phyloP scores from a whole-genome alignment of 2,113 vertebrate species.

The Rhineura floridana region DNA sequence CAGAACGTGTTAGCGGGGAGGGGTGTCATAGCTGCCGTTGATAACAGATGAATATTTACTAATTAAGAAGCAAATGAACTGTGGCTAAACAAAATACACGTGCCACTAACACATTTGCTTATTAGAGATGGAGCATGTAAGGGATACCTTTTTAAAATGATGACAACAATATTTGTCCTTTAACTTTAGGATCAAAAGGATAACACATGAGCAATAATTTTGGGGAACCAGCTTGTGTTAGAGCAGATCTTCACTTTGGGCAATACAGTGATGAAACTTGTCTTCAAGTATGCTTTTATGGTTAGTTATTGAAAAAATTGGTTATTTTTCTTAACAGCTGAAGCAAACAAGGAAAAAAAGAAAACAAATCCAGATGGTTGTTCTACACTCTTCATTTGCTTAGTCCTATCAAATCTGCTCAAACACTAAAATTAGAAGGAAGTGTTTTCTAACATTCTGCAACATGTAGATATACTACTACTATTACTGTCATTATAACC shows the following conservation, averaged over 20 bases:
- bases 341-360: slow-evolving; percentile 32
- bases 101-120: slow-evolving; percentile 81
- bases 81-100: slow-evolving; percentile 86
- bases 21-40: slow-evolving; percentile 81
- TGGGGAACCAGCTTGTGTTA: slow-evolving; percentile 46
- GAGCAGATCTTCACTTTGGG: slow-evolving; percentile 56
- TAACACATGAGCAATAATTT: slow-evolving; percentile 59
- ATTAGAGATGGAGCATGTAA: slow-evolving; percentile 69
- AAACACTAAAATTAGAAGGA: slow-evolving; percentile 21
- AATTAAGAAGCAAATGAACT: slow-evolving; percentile 89
- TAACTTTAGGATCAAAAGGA: slow-evolving; percentile 66
- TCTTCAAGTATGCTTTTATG: slow-evolving; percentile 25
- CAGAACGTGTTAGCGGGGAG: slow-evolving; percentile 83
- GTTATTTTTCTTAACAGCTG: slow-evolving; percentile 38
- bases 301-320: slow-evolving; percentile 3
- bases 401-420: slow-evolving; percentile 39
- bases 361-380: slow-evolving; percentile 47
- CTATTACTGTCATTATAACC: background rate
- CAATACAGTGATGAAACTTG: slow-evolving; percentile 43
- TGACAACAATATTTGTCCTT: slow-evolving; percentile 21
- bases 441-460: background rate
- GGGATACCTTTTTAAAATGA: slow-evolving; percentile 44
- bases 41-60: slow-evolving; percentile 83
- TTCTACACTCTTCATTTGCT: slow-evolving; percentile 17
- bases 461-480: background rate